Evolutionary conservation across 2,797 vertebrate species (phyloP).

Genomic region (Chaetophractus vellerosus): DNA sequence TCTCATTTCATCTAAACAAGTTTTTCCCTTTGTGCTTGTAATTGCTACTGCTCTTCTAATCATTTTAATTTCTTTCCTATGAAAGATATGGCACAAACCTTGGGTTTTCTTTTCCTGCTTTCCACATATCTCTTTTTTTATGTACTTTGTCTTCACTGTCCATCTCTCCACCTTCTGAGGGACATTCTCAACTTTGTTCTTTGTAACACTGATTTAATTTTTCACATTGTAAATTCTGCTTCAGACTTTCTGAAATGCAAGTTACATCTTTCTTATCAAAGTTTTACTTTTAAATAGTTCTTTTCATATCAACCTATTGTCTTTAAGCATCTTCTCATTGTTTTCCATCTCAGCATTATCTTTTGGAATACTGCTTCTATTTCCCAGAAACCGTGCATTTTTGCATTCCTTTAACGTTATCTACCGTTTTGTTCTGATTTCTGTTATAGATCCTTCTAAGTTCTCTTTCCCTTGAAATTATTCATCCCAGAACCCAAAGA

Average conservation of each 20-base stretch:
- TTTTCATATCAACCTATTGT: background rate
- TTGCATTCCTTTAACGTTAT: background rate
- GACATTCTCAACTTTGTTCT: background rate
- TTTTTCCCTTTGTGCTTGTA: background rate
- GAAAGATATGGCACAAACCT: background rate
- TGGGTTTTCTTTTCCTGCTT: background rate
- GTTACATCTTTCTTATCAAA: background rate
- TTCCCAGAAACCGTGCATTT: background rate
- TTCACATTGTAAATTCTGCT: background rate
- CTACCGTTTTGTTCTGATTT: background rate
- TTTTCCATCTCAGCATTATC: background rate
- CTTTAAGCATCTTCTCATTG: too few species aligned
- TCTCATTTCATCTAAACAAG: too few species aligned
- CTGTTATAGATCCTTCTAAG: background rate
- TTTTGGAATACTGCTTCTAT: background rate
- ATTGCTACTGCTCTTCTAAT: too few species aligned
- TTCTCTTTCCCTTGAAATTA: background rate
- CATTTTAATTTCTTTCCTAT: background rate
- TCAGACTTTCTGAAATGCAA: background rate
- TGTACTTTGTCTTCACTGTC: background rate
- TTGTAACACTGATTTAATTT: background rate
- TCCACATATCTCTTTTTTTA: background rate
- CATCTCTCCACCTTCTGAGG: background rate
- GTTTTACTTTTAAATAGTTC: background rate
- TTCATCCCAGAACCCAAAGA: background rate